These are phyloP conservation scores for Pelobates fuscus DNA, from an alignment of 2,113 vertebrate species.

Conservation along the genomic window DNA sequence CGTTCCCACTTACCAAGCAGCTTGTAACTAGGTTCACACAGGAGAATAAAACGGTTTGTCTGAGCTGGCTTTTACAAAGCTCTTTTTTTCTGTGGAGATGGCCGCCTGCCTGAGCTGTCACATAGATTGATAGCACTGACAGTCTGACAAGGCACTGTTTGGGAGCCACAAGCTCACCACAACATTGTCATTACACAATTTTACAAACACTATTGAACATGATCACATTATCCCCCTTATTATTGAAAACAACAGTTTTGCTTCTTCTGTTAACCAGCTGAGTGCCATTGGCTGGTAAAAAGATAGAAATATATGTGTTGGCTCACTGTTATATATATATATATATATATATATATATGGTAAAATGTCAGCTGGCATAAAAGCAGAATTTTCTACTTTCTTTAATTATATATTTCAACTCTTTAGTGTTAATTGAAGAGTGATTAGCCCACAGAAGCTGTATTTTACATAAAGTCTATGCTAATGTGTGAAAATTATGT, in stretches of 20 bases:
- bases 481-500: neutral
- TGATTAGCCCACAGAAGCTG: neutral
- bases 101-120: constrained; percentile 22
- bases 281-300: no score
- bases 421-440: constrained; percentile 3
- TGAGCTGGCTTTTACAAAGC: constrained; percentile 26
- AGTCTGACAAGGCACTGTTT: constrained; percentile 8
- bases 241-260: neutral
- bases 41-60: constrained; percentile 44
- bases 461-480: neutral
- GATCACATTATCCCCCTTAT: neutral
- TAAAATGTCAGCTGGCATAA: neutral
- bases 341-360: neutral
- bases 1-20: neutral
- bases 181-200: constrained; percentile 1
- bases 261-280: neutral
- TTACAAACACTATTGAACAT: neutral
- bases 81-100: neutral
- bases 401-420: neutral
- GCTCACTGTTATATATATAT: neutral
- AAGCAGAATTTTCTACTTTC: neutral
- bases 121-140: constrained; percentile 21
- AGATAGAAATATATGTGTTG: no score
- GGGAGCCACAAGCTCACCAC: constrained; percentile 1
- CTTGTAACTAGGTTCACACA: constrained; percentile 35